Evolutionary conservation across 2,797 vertebrate genomes (phyloP).

Genomic region (Ptychobarbus kaznakovi): DNA sequence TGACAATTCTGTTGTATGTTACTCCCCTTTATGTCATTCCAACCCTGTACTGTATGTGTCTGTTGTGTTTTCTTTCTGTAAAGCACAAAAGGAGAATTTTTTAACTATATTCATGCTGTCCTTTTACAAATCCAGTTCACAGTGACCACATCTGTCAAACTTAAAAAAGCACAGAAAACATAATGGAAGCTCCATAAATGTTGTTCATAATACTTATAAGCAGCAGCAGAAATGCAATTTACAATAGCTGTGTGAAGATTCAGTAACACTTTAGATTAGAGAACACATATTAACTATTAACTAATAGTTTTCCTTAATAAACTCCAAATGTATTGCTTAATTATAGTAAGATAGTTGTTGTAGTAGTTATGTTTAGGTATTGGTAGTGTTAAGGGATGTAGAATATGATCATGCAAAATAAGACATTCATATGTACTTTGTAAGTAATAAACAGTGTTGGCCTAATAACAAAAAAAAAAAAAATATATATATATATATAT

Average conservation of each 20-base stretch:
- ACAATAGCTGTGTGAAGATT: no score
- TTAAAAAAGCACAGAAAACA: neutral
- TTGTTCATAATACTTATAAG: neutral
- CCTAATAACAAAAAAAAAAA: no score
- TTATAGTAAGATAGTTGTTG: no score
- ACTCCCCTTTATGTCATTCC: neutral
- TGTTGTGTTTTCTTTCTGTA: neutral
- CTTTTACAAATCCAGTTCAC: neutral
- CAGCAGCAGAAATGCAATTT: no score
- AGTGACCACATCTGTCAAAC: neutral
- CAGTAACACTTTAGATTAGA: no score
- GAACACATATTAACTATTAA: no score
- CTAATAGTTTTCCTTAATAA: no score
- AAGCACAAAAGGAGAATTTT: neutral
- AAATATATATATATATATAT: no score
- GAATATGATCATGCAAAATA: no score
- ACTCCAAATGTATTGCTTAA: no score
- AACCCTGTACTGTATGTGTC: neutral
- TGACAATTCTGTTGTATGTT: neutral
- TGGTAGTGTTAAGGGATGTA: no score
- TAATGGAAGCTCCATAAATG: neutral
- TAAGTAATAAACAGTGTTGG: neutral
- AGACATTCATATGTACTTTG: neutral
- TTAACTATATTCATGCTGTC: neutral
- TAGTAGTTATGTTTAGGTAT: no score